Evolutionary conservation across 2,888 invertebrate species (phyloP), one percentile per base, ranked within the genome.

Genomic region (Xylota sylvarum): DNA sequence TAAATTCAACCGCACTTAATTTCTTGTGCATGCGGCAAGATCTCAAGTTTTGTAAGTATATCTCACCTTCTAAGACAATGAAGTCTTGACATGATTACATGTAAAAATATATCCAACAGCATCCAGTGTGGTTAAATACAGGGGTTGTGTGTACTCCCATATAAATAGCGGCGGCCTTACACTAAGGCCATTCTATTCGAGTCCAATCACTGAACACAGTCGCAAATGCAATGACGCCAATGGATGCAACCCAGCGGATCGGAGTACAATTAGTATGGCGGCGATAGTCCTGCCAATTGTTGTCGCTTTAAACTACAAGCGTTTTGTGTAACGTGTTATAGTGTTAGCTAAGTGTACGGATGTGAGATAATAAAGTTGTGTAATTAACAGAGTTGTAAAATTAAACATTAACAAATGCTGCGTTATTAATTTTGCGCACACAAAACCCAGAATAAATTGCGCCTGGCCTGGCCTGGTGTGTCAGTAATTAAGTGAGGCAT

Each of bases 231-330:
- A 19, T 27, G 46, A 72, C 35, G 69, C 50, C 6, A 79, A 89
- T 64, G 84, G 76, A 5, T 89, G 89, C 43, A 89, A 89, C 85
- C 88, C 89, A 6, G 89, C 89, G 6, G 88, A 65, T 14, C 88
- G 88, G 2, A 50, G 32, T 4, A 32, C 77, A 6, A 35, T 77
- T 19, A 77, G 69, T 32, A 23, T 5, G 4, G 23, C 60, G 1
- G 58, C 50, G 10, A 23, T 77, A 0, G 14, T 14, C 0, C 9
- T 77, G 19, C 50, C 77, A 19, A 19, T 77, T 5, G 4, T 69
- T 9, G 9, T 60, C 5, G 77, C 17, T 6, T 48, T 58, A 6
- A 43, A 60, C 37, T 77, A 27, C 32, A 77, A 77, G 52, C 1
- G 5, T 9, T 67, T 65, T 37, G 17, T 10, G 48, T 76, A 58